Percentiles rank a stretch among this genome's conserved stretches.
phyloP scores from a whole-genome alignment of 2,888 invertebrate species.

The Peribatodes rhomboidaria region DNA sequence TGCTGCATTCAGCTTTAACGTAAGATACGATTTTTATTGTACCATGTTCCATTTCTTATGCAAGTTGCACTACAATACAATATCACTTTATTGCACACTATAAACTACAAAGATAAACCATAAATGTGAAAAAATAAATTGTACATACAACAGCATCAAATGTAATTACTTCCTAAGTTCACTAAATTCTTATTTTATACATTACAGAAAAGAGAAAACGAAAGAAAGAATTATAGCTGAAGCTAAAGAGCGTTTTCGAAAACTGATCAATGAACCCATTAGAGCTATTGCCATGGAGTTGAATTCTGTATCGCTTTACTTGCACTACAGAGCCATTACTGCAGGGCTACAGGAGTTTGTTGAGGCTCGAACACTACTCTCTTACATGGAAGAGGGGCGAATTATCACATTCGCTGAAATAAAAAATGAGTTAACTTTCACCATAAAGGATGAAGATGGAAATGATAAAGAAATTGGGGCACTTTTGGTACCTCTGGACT shows the following conservation, averaged over 20 bases:
- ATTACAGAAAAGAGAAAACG: constrained; percentile 56
- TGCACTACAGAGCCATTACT: constrained; percentile 73
- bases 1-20: constrained; percentile 91
- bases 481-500: constrained; percentile 81
- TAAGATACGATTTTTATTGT: constrained; percentile 58
- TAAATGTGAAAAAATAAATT: no score
- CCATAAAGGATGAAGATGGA: constrained; percentile 51
- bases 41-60: not conserved
- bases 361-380: constrained; percentile 93
- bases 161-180: no score
- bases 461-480: constrained; percentile 51
- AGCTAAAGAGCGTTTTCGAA: constrained; percentile 89
- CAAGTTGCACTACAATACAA: no score
- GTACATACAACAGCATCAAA: no score
- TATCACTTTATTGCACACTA: no score
- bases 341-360: constrained; percentile 92
- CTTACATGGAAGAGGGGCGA: constrained; percentile 87
- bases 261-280: constrained; percentile 84
- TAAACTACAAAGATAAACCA: no score
- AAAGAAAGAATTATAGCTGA: constrained; percentile 65
- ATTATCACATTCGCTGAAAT: constrained; percentile 88
- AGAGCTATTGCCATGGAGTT: constrained; percentile 91
- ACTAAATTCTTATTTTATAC: not conserved
- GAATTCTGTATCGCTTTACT: constrained; percentile 88
- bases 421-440: constrained; percentile 83